A percentile compares a stretch with the other conserved stretches of the same genome.
Evolutionary conservation across 2,888 invertebrate genomes (phyloP).

Genomic region (Caenorhabditis virilis): DNA sequence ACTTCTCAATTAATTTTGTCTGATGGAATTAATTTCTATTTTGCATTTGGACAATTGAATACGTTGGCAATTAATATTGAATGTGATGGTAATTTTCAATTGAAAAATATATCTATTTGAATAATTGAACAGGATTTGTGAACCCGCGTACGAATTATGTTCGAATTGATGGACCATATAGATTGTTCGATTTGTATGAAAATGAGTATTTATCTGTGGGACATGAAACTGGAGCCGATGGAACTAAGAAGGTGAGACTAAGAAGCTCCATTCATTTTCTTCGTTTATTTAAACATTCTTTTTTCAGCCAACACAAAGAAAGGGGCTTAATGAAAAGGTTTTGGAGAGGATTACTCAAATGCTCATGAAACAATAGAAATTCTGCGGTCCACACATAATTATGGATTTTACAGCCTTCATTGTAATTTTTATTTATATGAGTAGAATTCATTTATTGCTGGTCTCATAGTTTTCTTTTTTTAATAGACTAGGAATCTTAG

Average conservation of each 20-base stretch:
- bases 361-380: conserved; percentile 45
- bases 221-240: conserved; percentile 4
- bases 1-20: conserved; percentile 86
- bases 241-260: not conserved
- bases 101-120: not conserved
- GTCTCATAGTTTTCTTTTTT: not conserved
- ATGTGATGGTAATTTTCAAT: conserved; percentile 39
- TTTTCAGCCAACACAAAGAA: conserved; percentile 7
- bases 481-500: not conserved
- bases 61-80: conserved; percentile 73
- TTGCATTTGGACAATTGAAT: conserved; percentile 90
- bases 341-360: conserved; percentile 52
- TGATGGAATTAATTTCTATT: conserved; percentile 84
- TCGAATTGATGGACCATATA: conserved; percentile 44
- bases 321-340: conserved; percentile 47
- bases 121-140: conserved; percentile 37
- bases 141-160: conserved; percentile 43
- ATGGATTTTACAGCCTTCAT: conserved; percentile 8
- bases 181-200: conserved; percentile 24
- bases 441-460: not conserved
- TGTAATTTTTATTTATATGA: conserved; percentile 7
- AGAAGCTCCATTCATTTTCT: not conserved
- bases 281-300: too few species aligned
- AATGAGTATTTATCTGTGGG: conserved; percentile 14
- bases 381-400: not conserved